phyloP scores from a whole-genome alignment of 2,113 vertebrate genomes.

The Peromyscus polionotus region DNA sequence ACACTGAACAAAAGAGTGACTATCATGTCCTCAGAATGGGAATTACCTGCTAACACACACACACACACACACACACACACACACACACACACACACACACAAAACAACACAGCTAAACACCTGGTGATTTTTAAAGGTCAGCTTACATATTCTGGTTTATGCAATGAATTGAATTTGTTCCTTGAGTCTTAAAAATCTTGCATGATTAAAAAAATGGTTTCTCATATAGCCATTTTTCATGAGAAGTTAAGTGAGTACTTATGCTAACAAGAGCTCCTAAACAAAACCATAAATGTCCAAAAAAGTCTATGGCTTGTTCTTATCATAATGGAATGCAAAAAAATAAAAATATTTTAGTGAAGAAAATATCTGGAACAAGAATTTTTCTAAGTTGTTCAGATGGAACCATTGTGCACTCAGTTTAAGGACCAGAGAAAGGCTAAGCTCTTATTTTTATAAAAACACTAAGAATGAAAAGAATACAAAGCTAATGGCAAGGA shows the following conservation, averaged over 20 bases:
- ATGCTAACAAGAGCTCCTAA: slow-evolving; percentile 56
- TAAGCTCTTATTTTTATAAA: slow-evolving; percentile 25
- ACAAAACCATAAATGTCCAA: neutral
- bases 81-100: no score
- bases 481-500: neutral
- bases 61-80: neutral
- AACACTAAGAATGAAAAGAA: neutral
- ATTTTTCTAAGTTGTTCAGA: neutral
- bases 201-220: slow-evolving; percentile 76
- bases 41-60: neutral
- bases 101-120: slow-evolving; percentile 43
- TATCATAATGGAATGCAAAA: neutral
- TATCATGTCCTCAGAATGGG: neutral
- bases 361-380: neutral
- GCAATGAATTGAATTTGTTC: slow-evolving; percentile 79
- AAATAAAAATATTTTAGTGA: neutral
- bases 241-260: slow-evolving; percentile 60
- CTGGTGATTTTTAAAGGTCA: slow-evolving; percentile 82
- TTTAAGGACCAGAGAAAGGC: neutral
- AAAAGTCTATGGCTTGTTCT: neutral
- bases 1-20: neutral
- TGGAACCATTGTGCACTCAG: neutral
- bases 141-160: slow-evolving; percentile 81
- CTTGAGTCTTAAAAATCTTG: slow-evolving; percentile 81
- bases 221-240: slow-evolving; percentile 79